Evolutionary conservation across 2,797 vertebrate species (phyloP).

Genomic region (Leptatherina wallacei): DNA sequence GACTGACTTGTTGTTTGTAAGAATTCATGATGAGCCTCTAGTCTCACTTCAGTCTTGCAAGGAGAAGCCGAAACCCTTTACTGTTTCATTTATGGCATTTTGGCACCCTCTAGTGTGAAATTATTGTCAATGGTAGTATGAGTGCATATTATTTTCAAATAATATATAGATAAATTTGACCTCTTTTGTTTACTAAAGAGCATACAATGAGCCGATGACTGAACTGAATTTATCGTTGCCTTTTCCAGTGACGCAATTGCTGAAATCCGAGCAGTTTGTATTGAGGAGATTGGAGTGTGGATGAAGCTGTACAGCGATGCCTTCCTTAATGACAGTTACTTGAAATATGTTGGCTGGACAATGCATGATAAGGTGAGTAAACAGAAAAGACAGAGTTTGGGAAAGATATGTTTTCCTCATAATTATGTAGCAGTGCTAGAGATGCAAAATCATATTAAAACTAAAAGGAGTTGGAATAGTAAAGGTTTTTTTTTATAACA

Average conservation of each 20-base stretch:
- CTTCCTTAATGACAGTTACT: constrained; percentile 96
- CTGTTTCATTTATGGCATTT: background rate
- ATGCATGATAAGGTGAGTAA: constrained; percentile 93
- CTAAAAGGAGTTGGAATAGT: background rate
- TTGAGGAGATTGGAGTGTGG: constrained; percentile 96
- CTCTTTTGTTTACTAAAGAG: background rate
- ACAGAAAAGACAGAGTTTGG: background rate
- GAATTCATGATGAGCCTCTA: constrained; percentile 4
- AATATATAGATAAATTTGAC: background rate
- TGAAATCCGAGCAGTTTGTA: constrained; percentile 94
- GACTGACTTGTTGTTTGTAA: background rate
- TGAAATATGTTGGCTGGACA: constrained; percentile 96
- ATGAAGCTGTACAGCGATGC: constrained; percentile 97
- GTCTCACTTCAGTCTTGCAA: background rate
- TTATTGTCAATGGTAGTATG: constrained; percentile 2
- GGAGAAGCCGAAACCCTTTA: background rate
- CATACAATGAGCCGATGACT: background rate
- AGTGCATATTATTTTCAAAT: background rate
- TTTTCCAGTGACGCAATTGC: constrained; percentile 91
- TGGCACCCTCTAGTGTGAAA: constrained; percentile 63
- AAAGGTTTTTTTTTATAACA: background rate
- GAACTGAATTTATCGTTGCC: background rate
- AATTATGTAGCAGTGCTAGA: background rate
- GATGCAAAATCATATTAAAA: background rate
- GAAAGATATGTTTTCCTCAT: background rate